Base-by-base conservation (phyloP, 2,113 vertebrate genomes). In the Rhinoderma darwinii region DNA sequence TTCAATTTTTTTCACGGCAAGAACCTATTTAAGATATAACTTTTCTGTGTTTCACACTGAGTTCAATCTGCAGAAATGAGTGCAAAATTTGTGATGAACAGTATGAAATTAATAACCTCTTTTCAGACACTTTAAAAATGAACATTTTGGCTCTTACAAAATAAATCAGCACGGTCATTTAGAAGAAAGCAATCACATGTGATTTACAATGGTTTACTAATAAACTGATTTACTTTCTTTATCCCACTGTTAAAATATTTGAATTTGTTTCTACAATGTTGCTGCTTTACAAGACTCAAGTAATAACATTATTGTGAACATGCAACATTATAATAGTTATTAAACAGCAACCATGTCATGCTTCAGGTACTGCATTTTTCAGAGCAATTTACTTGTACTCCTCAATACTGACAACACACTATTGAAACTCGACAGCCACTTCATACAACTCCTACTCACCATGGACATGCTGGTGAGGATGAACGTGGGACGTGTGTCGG, bases 21-120 rank as follows among this genome's bases (percentile, higher is more conserved):
- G 73, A 61, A 50, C 56, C 54, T 59, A 84, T 85, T 85, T 77
- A 77, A 77, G 15, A 85, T 76, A 85, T 76, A 63, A 59, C n/a
- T 25, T 12, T 63, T 85, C 30, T 35, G 39, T 30, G 74, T 66
- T 47, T 85, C 83, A 77, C 83, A 85, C 83, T 77, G 83, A 84
- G 83, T 18, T 75, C 70, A 74, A 54, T 74, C 83, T 59, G 54
- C 18, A 61, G 54, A 63, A 56, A 61, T 77, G 51, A 75, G 32
- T 41, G 44, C 8, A 77, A 43, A 74, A 84, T 59, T 75, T 75
- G 25, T 56, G 51, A 75, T 30, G 56, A 84, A 74, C 83, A 76
- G 70, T 41, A 66, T 47, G 27, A 66, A 63, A 63, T 43, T 66
- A 61, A 63, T 63, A 82, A 66, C 66, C 66, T 43, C 37, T 51